Conservation (phyloP, 2,113 vertebrate genomes). For the Parotia lawesii region DNA sequence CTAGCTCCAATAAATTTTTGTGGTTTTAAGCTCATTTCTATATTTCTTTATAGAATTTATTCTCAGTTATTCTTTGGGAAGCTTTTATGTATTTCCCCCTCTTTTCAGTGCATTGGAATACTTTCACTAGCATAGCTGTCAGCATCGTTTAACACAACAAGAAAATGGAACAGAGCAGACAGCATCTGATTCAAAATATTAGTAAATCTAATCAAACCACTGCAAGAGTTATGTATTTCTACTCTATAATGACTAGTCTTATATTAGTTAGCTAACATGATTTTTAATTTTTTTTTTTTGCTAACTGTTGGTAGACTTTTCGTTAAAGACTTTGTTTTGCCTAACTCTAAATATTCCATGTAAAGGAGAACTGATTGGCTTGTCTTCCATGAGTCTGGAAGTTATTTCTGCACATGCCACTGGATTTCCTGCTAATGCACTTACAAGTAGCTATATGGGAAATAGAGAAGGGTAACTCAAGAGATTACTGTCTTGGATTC, state of each 20-base stretch:
- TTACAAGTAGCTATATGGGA: not conserved
- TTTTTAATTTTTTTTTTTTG: not conserved
- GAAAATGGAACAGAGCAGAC: not conserved
- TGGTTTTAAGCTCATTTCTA: not conserved
- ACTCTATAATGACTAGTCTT: not conserved
- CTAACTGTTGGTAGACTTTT: not conserved
- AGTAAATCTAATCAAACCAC: not conserved
- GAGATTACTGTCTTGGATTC: not conserved
- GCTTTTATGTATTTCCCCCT: not conserved
- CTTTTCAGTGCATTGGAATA: not conserved
- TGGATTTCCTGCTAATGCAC: not conserved
- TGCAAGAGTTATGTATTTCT: not conserved
- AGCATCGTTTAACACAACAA: not conserved
- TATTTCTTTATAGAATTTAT: not conserved
- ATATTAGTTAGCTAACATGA: not conserved
- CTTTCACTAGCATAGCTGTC: not conserved
- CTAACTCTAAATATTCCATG: not conserved
- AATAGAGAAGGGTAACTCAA: not conserved
- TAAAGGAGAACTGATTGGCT: not conserved
- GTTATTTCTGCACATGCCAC: not conserved
- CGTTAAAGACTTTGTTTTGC: not conserved
- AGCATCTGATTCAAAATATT: not conserved
- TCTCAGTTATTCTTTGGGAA: conserved; percentile 9
- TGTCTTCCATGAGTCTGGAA: not conserved
- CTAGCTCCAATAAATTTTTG: not conserved